phyloP scores from a whole-genome alignment of 2,113 vertebrate genomes.

The cat (Felis catus) region DNA sequence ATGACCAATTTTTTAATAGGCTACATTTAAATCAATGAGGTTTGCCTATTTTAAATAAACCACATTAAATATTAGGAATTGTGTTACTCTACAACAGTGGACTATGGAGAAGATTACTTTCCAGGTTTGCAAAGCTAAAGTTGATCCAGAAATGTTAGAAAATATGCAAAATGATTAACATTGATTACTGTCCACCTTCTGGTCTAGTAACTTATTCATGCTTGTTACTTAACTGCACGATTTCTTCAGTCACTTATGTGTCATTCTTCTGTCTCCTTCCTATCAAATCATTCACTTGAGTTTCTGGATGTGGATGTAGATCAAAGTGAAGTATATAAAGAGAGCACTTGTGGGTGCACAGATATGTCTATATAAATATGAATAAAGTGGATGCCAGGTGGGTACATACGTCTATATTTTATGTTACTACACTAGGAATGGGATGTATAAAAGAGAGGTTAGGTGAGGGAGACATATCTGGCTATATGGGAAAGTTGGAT shows the following conservation, averaged over 20 bases:
- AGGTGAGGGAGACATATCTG: background rate
- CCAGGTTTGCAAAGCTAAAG: background rate
- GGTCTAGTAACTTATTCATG: background rate
- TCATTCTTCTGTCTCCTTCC: background rate
- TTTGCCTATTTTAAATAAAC: constrained; percentile 19
- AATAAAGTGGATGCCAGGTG: background rate
- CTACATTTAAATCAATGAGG: background rate
- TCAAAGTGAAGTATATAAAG: background rate
- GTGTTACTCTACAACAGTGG: background rate
- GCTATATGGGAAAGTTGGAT: background rate
- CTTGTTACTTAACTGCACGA: background rate
- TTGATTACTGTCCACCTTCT: background rate
- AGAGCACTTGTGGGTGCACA: background rate
- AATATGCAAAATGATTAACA: background rate
- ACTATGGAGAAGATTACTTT: background rate
- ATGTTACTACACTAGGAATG: background rate
- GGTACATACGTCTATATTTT: background rate
- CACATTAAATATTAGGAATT: background rate
- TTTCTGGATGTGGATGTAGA: background rate
- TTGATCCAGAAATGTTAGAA: background rate
- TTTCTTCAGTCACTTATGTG: background rate
- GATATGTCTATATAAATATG: background rate
- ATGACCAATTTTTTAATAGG: constrained; percentile 11
- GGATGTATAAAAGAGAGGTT: background rate
- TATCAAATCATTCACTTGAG: background rate